These are phyloP conservation scores for Crotalus viridis DNA, from an alignment of 2,113 vertebrate species.

Conservation along the genomic window DNA sequence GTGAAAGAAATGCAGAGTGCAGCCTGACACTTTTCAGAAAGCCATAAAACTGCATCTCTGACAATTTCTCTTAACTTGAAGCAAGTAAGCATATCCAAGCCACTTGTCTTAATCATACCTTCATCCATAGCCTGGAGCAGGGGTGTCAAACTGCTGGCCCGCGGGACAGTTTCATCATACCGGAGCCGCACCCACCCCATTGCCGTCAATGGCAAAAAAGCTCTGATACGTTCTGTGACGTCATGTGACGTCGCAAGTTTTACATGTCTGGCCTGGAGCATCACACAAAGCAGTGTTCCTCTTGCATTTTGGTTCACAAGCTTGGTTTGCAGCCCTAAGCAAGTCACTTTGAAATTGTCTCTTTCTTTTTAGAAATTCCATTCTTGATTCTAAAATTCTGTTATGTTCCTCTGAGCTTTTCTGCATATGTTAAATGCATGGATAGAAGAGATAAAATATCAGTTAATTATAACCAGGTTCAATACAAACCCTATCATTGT, in stretches of 20 bases:
- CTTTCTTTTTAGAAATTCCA: neutral
- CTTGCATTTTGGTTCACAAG: neutral
- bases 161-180: too few relatives aligned
- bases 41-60: neutral
- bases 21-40: neutral
- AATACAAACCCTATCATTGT: neutral
- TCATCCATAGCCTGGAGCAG: neutral
- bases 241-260: too few relatives aligned
- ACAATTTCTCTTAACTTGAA: neutral
- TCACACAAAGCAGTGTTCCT: neutral
- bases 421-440: neutral
- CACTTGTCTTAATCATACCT: neutral
- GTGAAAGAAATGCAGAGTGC: neutral
- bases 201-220: too few relatives aligned
- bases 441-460: neutral
- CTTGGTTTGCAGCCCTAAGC: neutral
- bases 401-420: neutral
- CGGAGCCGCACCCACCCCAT: too few relatives aligned
- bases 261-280: too few relatives aligned
- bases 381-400: neutral
- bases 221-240: too few relatives aligned
- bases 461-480: neutral
- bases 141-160: too few relatives aligned
- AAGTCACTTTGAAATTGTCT: neutral
- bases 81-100: neutral